A percentile compares a stretch with the other conserved stretches of the same genome.
phyloP scores from a whole-genome alignment of 2,797 vertebrate genomes.

The Falco naumanni region DNA sequence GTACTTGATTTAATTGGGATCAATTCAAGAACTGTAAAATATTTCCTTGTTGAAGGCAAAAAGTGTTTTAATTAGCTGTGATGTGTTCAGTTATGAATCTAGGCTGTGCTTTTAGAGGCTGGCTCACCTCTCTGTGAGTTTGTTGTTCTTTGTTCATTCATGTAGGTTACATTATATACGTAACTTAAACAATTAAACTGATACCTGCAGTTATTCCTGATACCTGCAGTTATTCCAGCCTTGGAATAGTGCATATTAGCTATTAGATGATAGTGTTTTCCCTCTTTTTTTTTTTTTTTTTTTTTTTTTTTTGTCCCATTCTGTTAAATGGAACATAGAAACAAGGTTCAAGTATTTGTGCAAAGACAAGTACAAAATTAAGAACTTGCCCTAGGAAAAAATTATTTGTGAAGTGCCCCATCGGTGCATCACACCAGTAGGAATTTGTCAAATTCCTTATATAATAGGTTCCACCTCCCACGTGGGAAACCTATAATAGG shows the following conservation, averaged over 20 bases:
- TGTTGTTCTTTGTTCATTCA: background rate
- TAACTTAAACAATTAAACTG: background rate
- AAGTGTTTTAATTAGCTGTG: background rate
- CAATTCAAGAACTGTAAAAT: background rate
- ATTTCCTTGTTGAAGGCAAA: background rate
- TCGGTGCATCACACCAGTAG: background rate
- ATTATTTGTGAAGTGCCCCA: background rate
- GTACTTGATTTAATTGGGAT: background rate
- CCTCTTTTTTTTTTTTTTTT: too few relatives aligned
- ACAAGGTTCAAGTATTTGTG: background rate
- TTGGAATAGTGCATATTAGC: background rate
- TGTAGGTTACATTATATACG: background rate
- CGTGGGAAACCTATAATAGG: background rate
- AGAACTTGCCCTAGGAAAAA: background rate
- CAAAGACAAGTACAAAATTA: background rate
- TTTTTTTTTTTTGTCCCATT: background rate
- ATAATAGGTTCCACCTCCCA: fast-evolving
- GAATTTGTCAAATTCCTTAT: background rate
- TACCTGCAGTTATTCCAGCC: background rate
- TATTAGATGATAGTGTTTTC: background rate
- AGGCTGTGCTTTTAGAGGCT: background rate
- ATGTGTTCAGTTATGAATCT: background rate
- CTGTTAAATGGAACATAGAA: background rate
- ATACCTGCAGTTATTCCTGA: background rate
- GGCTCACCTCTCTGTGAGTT: background rate